These are phyloP conservation scores for Cossypha polioptera DNA, from an alignment of 2,797 vertebrate genomes.

Conservation along the genomic window DNA sequence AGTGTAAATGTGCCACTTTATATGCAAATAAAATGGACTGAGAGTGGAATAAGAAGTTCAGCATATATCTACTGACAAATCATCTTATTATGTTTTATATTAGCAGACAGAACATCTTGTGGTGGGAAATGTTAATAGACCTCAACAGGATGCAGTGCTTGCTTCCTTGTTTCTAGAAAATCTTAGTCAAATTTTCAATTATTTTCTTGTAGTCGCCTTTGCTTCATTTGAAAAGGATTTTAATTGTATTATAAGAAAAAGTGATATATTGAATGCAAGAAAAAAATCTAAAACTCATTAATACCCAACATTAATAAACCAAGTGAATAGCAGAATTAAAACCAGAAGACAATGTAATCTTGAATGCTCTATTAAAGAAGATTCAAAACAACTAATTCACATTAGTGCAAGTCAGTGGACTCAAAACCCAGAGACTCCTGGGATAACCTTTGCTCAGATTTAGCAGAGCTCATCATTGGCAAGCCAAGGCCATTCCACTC, in stretches of 20 bases:
- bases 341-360: not conserved
- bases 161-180: conserved; percentile 43
- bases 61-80: conserved; percentile 71
- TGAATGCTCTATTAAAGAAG: not conserved
- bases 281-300: not conserved
- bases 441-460: not conserved
- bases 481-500: not conserved
- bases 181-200: conserved; percentile 9
- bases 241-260: not conserved
- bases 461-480: not conserved
- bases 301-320: not conserved
- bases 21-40: conserved; percentile 76
- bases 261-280: not conserved
- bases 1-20: conserved; percentile 77
- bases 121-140: conserved; percentile 62
- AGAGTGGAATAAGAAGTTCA: conserved; percentile 72
- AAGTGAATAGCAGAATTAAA: not conserved
- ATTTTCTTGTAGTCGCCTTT: conserved; percentile 6
- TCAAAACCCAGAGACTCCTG: not conserved
- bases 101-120: conserved; percentile 57
- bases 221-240: conserved; percentile 11
- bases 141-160: conserved; percentile 30
- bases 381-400: not conserved
- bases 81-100: conserved; percentile 71
- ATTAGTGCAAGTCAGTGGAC: not conserved